phyloP scores from a whole-genome alignment of 2,888 invertebrate species.

The Phyto melanocephala region DNA sequence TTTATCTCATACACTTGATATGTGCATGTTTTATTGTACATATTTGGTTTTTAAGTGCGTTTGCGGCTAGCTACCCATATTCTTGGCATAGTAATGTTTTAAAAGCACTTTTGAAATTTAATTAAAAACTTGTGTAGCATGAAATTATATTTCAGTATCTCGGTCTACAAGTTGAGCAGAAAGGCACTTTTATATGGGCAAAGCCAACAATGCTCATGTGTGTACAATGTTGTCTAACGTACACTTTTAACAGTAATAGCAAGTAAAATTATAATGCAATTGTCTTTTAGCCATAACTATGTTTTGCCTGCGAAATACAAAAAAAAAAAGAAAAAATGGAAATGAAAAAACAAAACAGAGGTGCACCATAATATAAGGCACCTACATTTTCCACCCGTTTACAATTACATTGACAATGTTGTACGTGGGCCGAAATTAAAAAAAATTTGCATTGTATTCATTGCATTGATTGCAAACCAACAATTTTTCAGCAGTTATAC shows the following conservation, averaged over 20 bases:
- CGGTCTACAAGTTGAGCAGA: conserved; percentile 2
- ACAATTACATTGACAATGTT: conserved; percentile 7
- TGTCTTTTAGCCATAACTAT: conserved; percentile 3
- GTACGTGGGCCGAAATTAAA: neutral
- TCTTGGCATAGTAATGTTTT: conserved; percentile 35
- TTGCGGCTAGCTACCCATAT: neutral
- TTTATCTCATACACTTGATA: neutral
- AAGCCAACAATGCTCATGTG: neutral
- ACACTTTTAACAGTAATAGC: neutral
- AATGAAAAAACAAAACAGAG: neutral
- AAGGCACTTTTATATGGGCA: neutral
- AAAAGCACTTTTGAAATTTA: conserved; percentile 69
- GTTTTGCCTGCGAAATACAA: neutral
- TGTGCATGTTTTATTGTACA: neutral
- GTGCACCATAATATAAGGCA: neutral
- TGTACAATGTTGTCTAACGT: too few relatives aligned
- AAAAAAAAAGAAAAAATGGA: neutral
- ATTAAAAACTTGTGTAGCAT: conserved; percentile 66
- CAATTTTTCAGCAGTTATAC: neutral
- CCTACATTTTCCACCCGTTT: neutral
- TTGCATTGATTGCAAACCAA: neutral
- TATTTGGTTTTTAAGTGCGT: neutral
- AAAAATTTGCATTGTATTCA: neutral
- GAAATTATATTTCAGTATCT: conserved; percentile 61
- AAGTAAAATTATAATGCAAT: conserved; percentile 24